These are phyloP conservation scores for Stictocephala bisonia DNA, from an alignment of 2,888 invertebrate genomes.

Conservation along the genomic window DNA sequence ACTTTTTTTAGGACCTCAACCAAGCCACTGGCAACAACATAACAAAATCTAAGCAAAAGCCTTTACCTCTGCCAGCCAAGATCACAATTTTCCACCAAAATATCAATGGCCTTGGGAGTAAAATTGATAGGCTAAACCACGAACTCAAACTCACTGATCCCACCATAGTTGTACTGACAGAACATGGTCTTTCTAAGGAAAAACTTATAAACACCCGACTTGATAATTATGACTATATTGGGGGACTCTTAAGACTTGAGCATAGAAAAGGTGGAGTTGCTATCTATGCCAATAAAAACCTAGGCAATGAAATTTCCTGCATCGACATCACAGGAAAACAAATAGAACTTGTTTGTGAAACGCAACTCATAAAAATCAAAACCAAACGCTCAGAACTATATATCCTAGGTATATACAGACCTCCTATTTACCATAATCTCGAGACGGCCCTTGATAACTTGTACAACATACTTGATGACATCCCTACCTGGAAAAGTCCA, in stretches of 20 bases:
- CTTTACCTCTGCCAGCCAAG: too few species aligned
- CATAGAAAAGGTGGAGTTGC: constrained; percentile 21
- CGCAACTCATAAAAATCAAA: constrained; percentile 1
- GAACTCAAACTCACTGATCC: constrained; percentile 5
- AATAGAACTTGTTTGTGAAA: constrained; percentile 2
- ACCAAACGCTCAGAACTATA: not conserved
- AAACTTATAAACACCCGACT: constrained; percentile 4
- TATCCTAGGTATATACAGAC: constrained; percentile 18
- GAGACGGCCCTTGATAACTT: not conserved
- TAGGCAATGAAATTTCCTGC: constrained; percentile 2
- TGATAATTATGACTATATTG: constrained; percentile 7
- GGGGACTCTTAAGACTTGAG: not conserved
- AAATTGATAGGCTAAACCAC: constrained; percentile 27
- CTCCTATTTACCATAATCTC: not conserved
- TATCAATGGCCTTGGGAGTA: constrained; percentile 1
- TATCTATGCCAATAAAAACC: not conserved
- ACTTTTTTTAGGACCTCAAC: too few species aligned
- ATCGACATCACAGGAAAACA: not conserved
- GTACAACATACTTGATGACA: not conserved
- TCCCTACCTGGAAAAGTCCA: constrained; percentile 1
- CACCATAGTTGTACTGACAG: not conserved
- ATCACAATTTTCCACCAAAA: constrained; percentile 10
- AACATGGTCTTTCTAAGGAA: constrained; percentile 4
- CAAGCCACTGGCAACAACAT: too few species aligned
- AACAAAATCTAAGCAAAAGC: too few species aligned